Evolutionary conservation across 2,888 invertebrate species (phyloP).

Genomic region (Cataglyphis cursor): DNA sequence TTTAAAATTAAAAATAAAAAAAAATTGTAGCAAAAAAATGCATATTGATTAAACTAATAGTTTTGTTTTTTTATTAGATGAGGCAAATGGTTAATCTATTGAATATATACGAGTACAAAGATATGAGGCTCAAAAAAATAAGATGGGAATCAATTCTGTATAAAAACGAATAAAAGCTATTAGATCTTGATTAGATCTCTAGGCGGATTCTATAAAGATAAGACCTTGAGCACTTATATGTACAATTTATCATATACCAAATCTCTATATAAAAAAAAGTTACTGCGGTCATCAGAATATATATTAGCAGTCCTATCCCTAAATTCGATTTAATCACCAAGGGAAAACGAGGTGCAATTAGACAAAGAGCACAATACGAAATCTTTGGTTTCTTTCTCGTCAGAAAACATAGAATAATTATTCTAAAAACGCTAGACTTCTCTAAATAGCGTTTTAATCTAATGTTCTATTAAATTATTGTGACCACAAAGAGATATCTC

Average conservation of each 20-base stretch:
- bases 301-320: neutral
- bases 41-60: neutral
- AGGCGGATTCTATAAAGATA: neutral
- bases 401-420: neutral
- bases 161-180: neutral
- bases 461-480: neutral
- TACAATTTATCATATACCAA: slow-evolving; percentile 1
- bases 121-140: neutral
- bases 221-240: neutral
- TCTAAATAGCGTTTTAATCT: neutral
- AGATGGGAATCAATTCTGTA: neutral
- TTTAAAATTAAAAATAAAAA: neutral
- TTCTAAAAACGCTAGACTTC: neutral
- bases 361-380: neutral
- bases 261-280: neutral
- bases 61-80: neutral
- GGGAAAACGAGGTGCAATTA: slow-evolving; percentile 12
- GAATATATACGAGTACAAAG: neutral
- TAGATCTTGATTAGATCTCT: neutral
- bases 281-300: neutral
- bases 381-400: neutral
- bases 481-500: neutral
- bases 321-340: neutral
- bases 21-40: neutral
- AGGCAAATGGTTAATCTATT: neutral